Evolutionary conservation across 2,797 vertebrate genomes (phyloP).

Genomic region (Mallotus villosus): DNA sequence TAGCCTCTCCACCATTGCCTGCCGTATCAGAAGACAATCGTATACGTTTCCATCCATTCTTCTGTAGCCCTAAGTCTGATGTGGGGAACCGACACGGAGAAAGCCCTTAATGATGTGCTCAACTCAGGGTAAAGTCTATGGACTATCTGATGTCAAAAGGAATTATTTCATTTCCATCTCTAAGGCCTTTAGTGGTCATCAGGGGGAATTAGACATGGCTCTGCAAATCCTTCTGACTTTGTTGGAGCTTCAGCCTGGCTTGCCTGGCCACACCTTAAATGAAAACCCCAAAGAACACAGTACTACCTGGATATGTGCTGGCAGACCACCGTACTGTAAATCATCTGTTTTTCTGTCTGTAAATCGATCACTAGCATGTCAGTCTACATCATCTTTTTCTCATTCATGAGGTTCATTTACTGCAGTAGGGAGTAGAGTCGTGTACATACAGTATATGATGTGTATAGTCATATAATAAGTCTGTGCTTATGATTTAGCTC

Average conservation of each 20-base stretch:
- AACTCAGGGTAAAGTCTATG: constrained; percentile 47
- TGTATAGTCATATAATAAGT: no score
- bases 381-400: no score
- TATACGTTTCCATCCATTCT: not conserved
- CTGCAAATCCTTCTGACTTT: constrained; percentile 55
- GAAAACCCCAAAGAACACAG: not conserved
- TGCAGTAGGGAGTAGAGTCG: no score
- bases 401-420: no score
- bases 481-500: constrained; percentile 34
- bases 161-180: constrained; percentile 68
- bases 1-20: not conserved
- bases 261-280: constrained; percentile 43
- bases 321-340: constrained; percentile 5
- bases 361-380: not conserved
- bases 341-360: constrained; percentile 8
- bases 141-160: constrained; percentile 64
- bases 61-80: not conserved
- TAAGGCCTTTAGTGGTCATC: constrained; percentile 62
- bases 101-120: constrained; percentile 51
- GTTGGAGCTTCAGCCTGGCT: constrained; percentile 36
- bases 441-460: no score
- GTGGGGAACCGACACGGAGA: constrained; percentile 32
- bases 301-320: no score
- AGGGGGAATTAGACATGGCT: constrained; percentile 54
- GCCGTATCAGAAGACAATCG: not conserved